Conservation (phyloP, 2,113 vertebrate species). For the Quiscalus mexicanus region DNA sequence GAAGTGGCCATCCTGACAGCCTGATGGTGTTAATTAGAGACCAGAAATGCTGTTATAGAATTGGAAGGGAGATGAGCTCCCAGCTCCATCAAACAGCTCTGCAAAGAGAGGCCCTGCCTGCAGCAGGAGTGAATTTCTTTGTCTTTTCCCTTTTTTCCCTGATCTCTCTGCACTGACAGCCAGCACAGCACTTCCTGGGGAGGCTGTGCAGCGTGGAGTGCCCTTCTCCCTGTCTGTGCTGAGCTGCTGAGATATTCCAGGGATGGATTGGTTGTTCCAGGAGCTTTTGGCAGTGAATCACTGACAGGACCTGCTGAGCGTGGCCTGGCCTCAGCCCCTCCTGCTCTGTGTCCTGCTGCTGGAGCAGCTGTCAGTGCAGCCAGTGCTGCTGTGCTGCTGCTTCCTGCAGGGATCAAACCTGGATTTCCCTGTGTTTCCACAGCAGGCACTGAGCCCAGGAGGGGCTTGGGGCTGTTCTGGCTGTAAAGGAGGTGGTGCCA, state of each 20-base stretch:
- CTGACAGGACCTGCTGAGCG: not conserved
- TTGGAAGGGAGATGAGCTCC: not conserved
- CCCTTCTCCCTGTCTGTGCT: not conserved
- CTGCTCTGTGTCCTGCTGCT: not conserved
- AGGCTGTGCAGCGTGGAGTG: not conserved
- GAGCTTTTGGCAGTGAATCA: not conserved
- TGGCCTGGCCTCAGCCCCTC: not conserved
- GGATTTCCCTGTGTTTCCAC: not conserved
- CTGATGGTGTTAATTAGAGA: not conserved
- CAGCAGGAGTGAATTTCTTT: not conserved
- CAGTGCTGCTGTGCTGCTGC: not conserved
- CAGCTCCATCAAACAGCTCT: not conserved
- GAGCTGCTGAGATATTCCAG: not conserved
- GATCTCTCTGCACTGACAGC: not conserved
- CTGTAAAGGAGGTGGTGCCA: not conserved
- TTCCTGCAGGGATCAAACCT: not conserved
- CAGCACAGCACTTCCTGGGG: not conserved
- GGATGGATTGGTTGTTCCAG: not conserved
- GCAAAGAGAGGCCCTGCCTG: not conserved
- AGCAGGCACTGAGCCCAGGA: not conserved
- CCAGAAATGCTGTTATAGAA: not conserved
- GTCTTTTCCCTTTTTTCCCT: not conserved
- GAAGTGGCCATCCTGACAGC: not conserved
- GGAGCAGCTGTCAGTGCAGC: not conserved
- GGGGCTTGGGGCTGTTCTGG: not conserved